A percentile compares a stretch with the other conserved stretches of the same genome.
Conservation (phyloP, 2,113 vertebrate genomes). For the Balaenoptera acutorostrata region DNA sequence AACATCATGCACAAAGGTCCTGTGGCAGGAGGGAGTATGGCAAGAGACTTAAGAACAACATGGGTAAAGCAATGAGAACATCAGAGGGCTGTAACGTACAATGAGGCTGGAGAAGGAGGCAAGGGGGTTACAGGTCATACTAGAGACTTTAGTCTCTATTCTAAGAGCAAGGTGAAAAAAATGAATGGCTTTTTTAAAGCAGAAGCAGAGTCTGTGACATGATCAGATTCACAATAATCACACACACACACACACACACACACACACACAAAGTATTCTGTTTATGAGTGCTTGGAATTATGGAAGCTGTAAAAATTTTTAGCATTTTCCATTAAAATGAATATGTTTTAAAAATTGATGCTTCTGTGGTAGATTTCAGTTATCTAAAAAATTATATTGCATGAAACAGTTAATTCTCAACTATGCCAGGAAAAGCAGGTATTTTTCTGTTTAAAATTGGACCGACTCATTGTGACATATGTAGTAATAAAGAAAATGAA, state of each 20-base stretch:
- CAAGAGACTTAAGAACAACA: not conserved
- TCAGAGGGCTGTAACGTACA: not conserved
- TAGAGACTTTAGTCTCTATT: not conserved
- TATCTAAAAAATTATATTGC: slow-evolving; percentile 29
- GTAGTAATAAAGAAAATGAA: slow-evolving; percentile 41
- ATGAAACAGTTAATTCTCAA: slow-evolving; percentile 27
- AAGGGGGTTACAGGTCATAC: not conserved
- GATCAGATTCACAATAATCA: not conserved
- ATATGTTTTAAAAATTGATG: not conserved
- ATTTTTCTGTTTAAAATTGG: slow-evolving; percentile 13
- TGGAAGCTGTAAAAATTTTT: not conserved
- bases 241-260: not conserved
- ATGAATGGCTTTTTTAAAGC: not conserved
- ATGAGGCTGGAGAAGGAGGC: not conserved
- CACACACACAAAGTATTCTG: not conserved
- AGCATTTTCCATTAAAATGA: not conserved
- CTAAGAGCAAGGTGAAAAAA: not conserved
- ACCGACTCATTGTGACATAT: slow-evolving; percentile 6
- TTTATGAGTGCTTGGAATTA: not conserved
- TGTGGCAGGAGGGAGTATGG: not conserved
- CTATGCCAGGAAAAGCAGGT: not conserved
- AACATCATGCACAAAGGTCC: not conserved
- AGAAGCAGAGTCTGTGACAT: not conserved
- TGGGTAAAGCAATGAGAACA: not conserved
- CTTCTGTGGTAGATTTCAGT: not conserved